Evolutionary conservation across 2,113 vertebrate genomes (phyloP), one percentile per base, ranked within the genome.

Genomic region (Saccopteryx bilineata): DNA sequence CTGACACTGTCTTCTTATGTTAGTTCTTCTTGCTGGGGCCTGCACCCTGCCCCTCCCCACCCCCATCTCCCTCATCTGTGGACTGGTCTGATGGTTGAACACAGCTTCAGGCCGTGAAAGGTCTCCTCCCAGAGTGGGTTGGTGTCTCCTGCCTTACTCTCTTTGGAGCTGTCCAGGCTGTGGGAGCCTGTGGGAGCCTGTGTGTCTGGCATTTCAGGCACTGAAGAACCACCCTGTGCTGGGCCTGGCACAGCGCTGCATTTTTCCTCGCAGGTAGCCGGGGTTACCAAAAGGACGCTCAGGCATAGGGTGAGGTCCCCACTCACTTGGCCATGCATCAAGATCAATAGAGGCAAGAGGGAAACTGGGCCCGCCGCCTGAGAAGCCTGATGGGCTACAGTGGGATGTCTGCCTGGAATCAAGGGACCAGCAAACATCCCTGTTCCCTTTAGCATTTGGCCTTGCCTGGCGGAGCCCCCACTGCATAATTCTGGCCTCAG

Each of bases 321-420:
- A 60, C 39, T 74, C 39, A 15, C 74, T 96, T 95, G 94, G 78
- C 46, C 28, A 31, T 10, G 18, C 5, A 5, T 75, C 78, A 87
- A 76, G 79, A 75, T 96, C 88, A 88, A 75, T 18, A 93, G 86
- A 81, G 28, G 46, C 83, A 39, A 66, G 74, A 96, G 74, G 56
- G 90, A 86, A 80, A 86, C 74, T 26, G 69, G 91, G 69, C 85
- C 54, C 31, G 2, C 14, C 2, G 52, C 72, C 82, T 94, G 39
- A 71, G 72, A 72, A 87, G 88, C 75, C 91, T 50, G 33, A 24
- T 75, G 63, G 50, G 61, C 7, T 0, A 60, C 68, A 95, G 74
- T 86, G 95, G 68, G 68, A 74, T 86, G 15, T 79, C 91, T 96
- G 95, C 95, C 95, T 92, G 93, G 92, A 97, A 89, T 95, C 94